phyloP scores from a whole-genome alignment of 2,888 invertebrate genomes.

The Cephus runcator region DNA sequence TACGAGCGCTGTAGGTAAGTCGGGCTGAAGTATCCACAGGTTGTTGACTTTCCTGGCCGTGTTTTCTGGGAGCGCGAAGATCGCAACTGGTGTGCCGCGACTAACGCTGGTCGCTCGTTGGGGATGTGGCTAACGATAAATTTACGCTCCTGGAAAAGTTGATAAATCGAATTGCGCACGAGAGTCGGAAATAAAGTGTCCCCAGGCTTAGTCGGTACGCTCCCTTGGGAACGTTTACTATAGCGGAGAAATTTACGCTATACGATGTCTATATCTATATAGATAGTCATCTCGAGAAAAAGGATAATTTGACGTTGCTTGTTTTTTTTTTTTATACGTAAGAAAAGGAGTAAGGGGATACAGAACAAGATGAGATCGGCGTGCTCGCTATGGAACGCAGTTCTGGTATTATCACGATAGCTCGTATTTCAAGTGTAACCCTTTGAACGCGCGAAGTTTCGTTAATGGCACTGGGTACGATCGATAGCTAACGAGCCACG shows the following conservation, averaged over 20 bases:
- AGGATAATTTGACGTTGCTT: background rate
- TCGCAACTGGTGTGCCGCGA: constrained; percentile 39
- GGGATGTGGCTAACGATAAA: constrained; percentile 4
- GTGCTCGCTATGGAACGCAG: background rate
- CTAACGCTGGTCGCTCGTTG: background rate
- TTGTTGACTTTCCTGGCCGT: constrained; percentile 55
- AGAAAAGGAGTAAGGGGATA: background rate
- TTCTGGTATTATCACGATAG: background rate
- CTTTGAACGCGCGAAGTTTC: background rate
- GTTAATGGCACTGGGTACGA: background rate
- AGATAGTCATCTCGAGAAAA: background rate
- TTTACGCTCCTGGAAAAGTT: constrained; percentile 28
- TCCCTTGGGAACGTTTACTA: background rate
- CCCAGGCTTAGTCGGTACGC: background rate
- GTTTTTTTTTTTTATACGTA: background rate
- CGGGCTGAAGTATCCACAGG: constrained; percentile 53
- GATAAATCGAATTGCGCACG: constrained; percentile 22
- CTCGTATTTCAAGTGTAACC: background rate
- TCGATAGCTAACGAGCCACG: background rate
- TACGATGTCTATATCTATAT: background rate
- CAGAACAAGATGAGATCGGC: background rate
- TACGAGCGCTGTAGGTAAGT: background rate
- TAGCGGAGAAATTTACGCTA: background rate
- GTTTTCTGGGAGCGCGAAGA: constrained; percentile 39
- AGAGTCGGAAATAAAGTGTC: constrained; percentile 2